These are phyloP conservation scores for Procambarus virginalis DNA, from an alignment of 1,140 invertebrate genomes.

Conservation along the genomic window DNA sequence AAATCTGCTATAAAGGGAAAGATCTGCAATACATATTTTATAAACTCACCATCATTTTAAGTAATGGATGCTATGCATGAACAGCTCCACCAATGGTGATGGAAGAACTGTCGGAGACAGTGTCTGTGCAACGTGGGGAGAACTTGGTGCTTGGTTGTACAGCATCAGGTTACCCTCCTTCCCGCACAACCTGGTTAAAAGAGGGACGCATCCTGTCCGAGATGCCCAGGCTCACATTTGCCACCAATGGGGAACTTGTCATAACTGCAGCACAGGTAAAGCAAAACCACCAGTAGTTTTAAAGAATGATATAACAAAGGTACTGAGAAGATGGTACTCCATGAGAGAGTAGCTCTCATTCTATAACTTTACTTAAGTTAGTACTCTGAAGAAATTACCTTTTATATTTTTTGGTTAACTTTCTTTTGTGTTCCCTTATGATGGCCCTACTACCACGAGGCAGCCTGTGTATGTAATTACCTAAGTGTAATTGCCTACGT, in stretches of 20 bases:
- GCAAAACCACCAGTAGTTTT: no score
- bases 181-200: slow-evolving; percentile 74
- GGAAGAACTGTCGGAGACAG: slow-evolving; percentile 33
- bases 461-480: no score
- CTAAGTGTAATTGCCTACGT: no score
- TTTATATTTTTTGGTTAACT: no score
- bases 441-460: no score
- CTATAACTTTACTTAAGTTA: no score
- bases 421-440: no score
- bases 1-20: no score
- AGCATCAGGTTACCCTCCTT: slow-evolving; percentile 71
- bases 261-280: slow-evolving; percentile 39
- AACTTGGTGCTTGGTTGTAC: slow-evolving; percentile 64
- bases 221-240: neutral
- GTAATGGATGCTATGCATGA: neutral
- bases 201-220: slow-evolving; percentile 66
- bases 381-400: no score
- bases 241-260: slow-evolving; percentile 40
- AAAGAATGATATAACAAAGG: no score
- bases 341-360: no score
- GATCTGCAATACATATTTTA: neutral
- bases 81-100: slow-evolving; percentile 49
- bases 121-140: slow-evolving; percentile 66
- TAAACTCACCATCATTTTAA: neutral
- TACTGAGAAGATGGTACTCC: no score